Percentiles rank a stretch among this genome's conserved stretches.
phyloP scores from a whole-genome alignment of 2,888 invertebrate species.

The Lacanobia wlatinum region DNA sequence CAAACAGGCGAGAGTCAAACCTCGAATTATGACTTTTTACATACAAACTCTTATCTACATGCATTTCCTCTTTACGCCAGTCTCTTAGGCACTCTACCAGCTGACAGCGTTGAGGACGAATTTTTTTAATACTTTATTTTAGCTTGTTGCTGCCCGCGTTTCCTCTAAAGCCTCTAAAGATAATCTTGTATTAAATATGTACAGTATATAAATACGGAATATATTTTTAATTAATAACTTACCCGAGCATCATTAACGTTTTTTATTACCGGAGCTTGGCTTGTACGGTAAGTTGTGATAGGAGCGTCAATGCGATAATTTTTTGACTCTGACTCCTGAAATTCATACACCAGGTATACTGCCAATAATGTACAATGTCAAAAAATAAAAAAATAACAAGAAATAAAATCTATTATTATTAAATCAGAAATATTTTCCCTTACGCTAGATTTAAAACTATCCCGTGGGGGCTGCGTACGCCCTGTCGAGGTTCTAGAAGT shows the following conservation, averaged over 20 bases:
- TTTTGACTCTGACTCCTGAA: constrained; percentile 70
- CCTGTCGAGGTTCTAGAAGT: constrained; percentile 60
- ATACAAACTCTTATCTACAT: no score
- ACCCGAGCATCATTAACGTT: constrained; percentile 83
- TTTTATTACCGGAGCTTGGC: constrained; percentile 79
- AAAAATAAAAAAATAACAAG: not conserved
- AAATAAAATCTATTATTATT: not conserved
- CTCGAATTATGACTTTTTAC: no score
- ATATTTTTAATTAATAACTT: constrained; percentile 32
- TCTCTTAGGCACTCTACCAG: no score
- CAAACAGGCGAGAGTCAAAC: no score
- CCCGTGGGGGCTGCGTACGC: constrained; percentile 52
- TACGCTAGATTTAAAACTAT: constrained; percentile 64
- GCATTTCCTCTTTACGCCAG: no score
- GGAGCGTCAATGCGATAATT: constrained; percentile 59
- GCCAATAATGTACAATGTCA: not conserved
- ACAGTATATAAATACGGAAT: no score
- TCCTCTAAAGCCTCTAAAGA: no score
- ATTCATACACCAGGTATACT: constrained; percentile 13
- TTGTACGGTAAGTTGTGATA: constrained; percentile 77
- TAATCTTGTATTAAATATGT: no score
- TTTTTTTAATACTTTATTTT: no score
- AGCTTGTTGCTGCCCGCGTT: no score
- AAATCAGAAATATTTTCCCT: constrained; percentile 30
- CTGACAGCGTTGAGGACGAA: no score